Base-by-base conservation (phyloP, 2,113 vertebrate species). In the Gopherus flavomarginatus region DNA sequence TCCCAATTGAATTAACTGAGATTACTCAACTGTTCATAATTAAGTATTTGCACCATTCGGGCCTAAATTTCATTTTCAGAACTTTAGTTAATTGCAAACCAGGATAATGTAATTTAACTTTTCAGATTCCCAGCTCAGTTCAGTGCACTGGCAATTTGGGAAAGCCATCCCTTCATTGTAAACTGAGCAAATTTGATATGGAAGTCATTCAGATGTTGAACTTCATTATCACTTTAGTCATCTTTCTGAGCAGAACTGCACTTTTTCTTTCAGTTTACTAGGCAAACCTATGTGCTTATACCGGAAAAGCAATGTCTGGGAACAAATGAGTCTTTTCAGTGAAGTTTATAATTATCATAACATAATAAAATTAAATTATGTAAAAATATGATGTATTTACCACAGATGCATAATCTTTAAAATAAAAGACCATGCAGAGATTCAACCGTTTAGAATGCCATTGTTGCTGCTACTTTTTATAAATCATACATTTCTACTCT, bases 341-440 rank as follows among this genome's bases (percentile, higher is more conserved):
- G 80, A 96, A 93, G 91, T 95, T 98, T 97, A 56, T 97, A 97
- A 95, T 98, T 97, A 94, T 87, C 26, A 31, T 96, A 97, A 97
- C 62, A 89, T 95, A 90, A 52, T 97, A 11, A 53, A 94, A 94
- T 19, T 94, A 98, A 97, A 96, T 98, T 92, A 96, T 98, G 95
- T 98, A 96, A 98, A 96, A 92, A 94, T 86, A 92, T 52, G 89
- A 19, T 98, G 96, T 98, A 97, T 97, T 97, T 98, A 92, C 96
- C 90, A 95, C 88, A 95, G 83, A 96, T 95, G 97, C 92, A 89
- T 98, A 95, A 97, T 97, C 96, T 97, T 97, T 97, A 95, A 97
- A 98, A 98, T 98, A 98, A 98, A 98, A 72, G 97, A 96, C 97
- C 92, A 94, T 97, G 90, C 90, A 97, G 94, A 97, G 94, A 96